Base-by-base conservation (phyloP, 1,140 invertebrate species). In the Drusus annulatus region DNA sequence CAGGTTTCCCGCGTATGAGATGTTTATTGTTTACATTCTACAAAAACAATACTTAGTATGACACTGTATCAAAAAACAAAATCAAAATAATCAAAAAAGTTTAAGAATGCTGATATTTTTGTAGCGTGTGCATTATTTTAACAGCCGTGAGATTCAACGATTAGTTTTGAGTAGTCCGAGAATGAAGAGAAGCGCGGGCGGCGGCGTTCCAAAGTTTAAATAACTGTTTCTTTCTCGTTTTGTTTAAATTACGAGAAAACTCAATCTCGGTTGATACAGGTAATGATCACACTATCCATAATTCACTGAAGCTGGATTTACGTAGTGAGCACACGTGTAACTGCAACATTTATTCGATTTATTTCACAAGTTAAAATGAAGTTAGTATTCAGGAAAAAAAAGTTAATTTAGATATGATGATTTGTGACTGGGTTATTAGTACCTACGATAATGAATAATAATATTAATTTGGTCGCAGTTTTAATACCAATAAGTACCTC, bases 151-250 rank as follows among this genome's bases (percentile, higher is more conserved):
- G 25, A 52, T 21, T 71, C n/a, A 52, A 71, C 19, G n/a, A 68
- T 6, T 68, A 71, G 68, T 71, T 71, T 71, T 1, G 6, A 71
- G 45, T 15, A 71, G 45, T 25, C 50, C 16, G 28, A 51, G 36
- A 36, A 45, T 45, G 36, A 45, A 2, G 36, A 45, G 36, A 13
- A 7, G 36, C 36, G 36, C 36, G 36, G 36, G 68, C 15, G 68
- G 16, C 36, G 31, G 68, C 36, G 36, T 52, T 71, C 68, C 68
- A 71, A 71, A 71, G 68, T 71, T 71, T 71, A 71, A 71, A 52
- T 71, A 71, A 71, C 68, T 54, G 68, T 71, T 52, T 71, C 45
- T 45, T 16, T 71, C 50, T 71, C 50, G 45, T 51, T 71, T 71
- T 21, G 45, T 71, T 71, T 25, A 21, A 71, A 71, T 71, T 71